Evolutionary conservation across 2,888 invertebrate species (phyloP).

Genomic region (Thalpophila matura): DNA sequence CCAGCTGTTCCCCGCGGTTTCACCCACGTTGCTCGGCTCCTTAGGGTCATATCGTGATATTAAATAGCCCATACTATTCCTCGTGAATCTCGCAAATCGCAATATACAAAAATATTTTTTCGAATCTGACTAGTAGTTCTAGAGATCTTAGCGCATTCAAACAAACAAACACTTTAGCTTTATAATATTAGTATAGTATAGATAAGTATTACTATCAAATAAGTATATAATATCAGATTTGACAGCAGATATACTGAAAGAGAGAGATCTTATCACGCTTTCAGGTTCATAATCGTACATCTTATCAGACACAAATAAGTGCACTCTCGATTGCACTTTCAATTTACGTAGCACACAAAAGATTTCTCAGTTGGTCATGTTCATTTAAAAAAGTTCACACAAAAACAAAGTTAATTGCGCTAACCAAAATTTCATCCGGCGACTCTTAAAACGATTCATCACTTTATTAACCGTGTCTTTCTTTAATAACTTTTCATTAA

Average conservation of each 20-base stretch:
- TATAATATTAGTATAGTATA: too few species aligned
- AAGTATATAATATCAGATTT: neutral
- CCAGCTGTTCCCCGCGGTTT: too few species aligned
- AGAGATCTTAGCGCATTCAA: neutral
- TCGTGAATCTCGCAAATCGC: too few species aligned
- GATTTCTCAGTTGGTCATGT: conserved; percentile 20
- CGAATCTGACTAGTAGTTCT: too few species aligned
- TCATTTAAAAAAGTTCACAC: conserved; percentile 7
- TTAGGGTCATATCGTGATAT: too few species aligned
- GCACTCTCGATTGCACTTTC: conserved; percentile 11
- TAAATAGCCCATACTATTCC: too few species aligned
- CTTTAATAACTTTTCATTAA: conserved; percentile 36
- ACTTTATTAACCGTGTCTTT: conserved; percentile 26
- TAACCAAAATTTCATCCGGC: conserved; percentile 17
- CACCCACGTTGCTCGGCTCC: too few species aligned
- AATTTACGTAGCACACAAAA: conserved; percentile 22
- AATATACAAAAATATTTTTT: too few species aligned
- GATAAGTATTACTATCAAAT: too few species aligned
- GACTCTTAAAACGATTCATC: conserved; percentile 46
- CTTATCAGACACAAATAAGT: conserved; percentile 24
- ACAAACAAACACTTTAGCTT: too few species aligned
- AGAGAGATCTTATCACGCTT: too few species aligned
- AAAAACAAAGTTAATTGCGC: conserved; percentile 23
- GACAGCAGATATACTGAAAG: neutral
- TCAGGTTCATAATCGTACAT: neutral